Conservation (phyloP, 2,113 vertebrate genomes). For the Oxygymnocypris stewartii region DNA sequence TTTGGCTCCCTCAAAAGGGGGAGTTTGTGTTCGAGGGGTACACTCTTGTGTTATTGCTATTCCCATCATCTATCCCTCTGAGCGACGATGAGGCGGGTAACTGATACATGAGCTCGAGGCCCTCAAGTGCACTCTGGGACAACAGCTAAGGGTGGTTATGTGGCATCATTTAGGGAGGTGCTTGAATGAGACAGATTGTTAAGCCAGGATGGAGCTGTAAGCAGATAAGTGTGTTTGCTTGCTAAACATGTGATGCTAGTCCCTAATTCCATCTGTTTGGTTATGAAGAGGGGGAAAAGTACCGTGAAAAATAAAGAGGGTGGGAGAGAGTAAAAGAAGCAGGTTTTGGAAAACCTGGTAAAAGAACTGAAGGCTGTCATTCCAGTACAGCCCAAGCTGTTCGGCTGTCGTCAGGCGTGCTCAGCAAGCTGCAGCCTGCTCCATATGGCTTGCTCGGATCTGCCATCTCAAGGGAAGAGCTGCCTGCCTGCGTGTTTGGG, state of each 20-base stretch:
- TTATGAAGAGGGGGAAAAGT: slow-evolving; percentile 14
- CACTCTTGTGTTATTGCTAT: slow-evolving; percentile 5
- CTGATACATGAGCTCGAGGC: slow-evolving; percentile 19
- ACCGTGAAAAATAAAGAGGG: neutral
- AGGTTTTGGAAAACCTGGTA: slow-evolving; percentile 35
- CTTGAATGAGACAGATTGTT: slow-evolving; percentile 42
- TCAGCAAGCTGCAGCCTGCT: slow-evolving; percentile 69
- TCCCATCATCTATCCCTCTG: slow-evolving; percentile 30
- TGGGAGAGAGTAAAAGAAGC: neutral
- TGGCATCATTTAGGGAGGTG: neutral
- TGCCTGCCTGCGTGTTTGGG: slow-evolving; percentile 17
- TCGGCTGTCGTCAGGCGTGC: slow-evolving; percentile 72
- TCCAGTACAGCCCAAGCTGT: slow-evolving; percentile 70
- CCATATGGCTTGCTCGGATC: slow-evolving; percentile 71
- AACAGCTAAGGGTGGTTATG: slow-evolving; percentile 11
- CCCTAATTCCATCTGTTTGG: slow-evolving; percentile 51
- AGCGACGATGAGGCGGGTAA: neutral
- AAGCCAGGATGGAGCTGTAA: slow-evolving; percentile 46
- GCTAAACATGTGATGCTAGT: slow-evolving; percentile 52
- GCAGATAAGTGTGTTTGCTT: slow-evolving; percentile 50
- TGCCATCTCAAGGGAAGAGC: slow-evolving; percentile 52
- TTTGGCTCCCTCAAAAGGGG: neutral
- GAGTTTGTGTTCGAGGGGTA: neutral
- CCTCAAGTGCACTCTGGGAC: slow-evolving; percentile 2
- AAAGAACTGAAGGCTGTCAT: slow-evolving; percentile 61